phyloP scores from a whole-genome alignment of 2,797 vertebrate genomes.

The Paedocypris micromegethes region DNA sequence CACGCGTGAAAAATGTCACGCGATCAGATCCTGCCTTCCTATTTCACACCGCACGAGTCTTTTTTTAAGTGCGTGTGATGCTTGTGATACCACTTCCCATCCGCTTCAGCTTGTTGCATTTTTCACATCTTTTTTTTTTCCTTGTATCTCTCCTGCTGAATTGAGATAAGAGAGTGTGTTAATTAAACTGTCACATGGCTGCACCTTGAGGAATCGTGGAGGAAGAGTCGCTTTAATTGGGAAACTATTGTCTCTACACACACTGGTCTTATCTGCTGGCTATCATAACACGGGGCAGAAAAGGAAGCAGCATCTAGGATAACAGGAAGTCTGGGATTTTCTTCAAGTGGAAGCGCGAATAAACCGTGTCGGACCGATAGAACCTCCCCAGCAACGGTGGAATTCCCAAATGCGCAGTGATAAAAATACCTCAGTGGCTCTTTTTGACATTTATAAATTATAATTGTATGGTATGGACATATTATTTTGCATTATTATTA shows the following conservation, averaged over 20 bases:
- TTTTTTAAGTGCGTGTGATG: conserved; percentile 18
- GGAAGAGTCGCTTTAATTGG: conserved; percentile 71
- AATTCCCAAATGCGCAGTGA: too few relatives aligned
- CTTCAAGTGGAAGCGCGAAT: neutral
- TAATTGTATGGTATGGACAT: neutral
- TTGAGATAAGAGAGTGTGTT: conserved; percentile 75
- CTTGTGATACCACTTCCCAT: conserved; percentile 61
- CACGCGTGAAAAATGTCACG: too few relatives aligned
- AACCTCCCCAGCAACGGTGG: too few relatives aligned
- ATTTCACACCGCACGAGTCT: too few relatives aligned
- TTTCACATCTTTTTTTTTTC: conserved; percentile 36
- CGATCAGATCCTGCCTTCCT: too few relatives aligned
- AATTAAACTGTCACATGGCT: conserved; percentile 78
- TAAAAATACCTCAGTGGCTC: neutral
- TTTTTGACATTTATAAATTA: neutral
- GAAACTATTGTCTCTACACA: conserved; percentile 62
- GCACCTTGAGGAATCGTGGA: conserved; percentile 71
- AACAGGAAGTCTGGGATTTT: conserved; percentile 24
- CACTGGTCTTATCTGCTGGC: conserved; percentile 47
- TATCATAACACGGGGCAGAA: conserved; percentile 14
- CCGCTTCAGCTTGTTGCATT: conserved; percentile 71
- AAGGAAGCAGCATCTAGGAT: conserved; percentile 39
- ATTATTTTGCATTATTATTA: too few relatives aligned
- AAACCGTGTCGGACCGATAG: too few relatives aligned
- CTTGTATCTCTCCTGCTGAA: conserved; percentile 63